Percentiles rank a stretch among this genome's conserved stretches.
These are phyloP conservation scores for Pangasius sanitwongsei DNA, from an alignment of 2,797 vertebrate species.

Conservation along the genomic window DNA sequence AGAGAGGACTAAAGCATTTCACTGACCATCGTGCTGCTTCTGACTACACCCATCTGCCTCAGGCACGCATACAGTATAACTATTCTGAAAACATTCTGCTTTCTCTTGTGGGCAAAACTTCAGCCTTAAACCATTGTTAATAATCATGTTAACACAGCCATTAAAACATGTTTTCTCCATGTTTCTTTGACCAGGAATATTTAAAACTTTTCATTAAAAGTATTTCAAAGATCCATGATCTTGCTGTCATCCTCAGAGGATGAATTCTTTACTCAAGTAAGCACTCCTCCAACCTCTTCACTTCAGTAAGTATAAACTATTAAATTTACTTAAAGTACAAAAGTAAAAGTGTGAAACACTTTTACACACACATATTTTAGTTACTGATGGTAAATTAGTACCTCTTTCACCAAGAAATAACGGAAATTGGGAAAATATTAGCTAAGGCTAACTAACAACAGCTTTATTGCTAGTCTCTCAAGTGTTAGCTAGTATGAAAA, in stretches of 20 bases:
- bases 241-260: background rate
- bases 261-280: background rate
- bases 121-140: background rate
- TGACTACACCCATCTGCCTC: conserved; percentile 35
- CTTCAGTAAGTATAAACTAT: background rate
- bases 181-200: background rate
- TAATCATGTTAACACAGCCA: background rate
- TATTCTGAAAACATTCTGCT: conserved; percentile 3
- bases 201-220: background rate
- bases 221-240: background rate
- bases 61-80: conserved; percentile 30
- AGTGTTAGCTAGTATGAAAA: background rate
- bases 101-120: background rate
- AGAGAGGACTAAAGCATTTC: conserved; percentile 28
- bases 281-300: background rate
- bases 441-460: background rate
- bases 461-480: background rate
- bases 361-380: background rate
- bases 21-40: conserved; percentile 18
- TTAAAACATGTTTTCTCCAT: background rate
- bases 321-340: background rate
- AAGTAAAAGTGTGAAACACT: background rate
- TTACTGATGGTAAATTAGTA: background rate
- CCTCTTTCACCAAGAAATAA: background rate
- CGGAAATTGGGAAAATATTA: background rate